These are phyloP conservation scores for Scytalopus superciliaris DNA, from an alignment of 2,113 vertebrate genomes.

Conservation along the genomic window DNA sequence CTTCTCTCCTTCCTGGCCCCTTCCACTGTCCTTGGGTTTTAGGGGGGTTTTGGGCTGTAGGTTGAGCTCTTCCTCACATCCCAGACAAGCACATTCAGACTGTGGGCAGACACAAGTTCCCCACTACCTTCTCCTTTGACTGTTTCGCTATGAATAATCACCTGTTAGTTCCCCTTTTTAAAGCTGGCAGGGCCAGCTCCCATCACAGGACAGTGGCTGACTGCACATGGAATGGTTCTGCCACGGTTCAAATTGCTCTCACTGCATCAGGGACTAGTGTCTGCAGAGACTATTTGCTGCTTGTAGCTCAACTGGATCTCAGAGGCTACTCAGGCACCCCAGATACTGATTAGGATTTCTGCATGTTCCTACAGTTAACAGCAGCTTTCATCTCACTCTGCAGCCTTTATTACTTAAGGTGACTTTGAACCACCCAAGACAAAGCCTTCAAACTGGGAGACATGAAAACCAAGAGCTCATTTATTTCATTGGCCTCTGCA, in stretches of 20 bases:
- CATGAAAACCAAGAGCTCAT: not conserved
- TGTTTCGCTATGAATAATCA: conserved; percentile 26
- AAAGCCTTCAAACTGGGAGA: not conserved
- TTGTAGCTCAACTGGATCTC: not conserved
- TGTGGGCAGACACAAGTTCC: conserved; percentile 5
- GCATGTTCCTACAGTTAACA: not conserved
- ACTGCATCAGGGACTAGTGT: not conserved
- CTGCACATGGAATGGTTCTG: not conserved
- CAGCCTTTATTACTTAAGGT: not conserved
- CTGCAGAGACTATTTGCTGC: not conserved
- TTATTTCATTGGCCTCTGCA: not conserved
- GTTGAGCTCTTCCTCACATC: not conserved
- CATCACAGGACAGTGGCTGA: not conserved
- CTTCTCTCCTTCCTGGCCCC: not conserved
- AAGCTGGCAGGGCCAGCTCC: not conserved
- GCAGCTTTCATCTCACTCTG: not conserved
- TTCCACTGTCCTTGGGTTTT: accelerated
- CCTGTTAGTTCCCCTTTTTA: not conserved
- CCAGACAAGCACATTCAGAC: not conserved
- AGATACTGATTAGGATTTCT: not conserved
- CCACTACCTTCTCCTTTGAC: not conserved
- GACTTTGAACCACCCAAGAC: not conserved
- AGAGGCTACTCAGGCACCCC: not conserved
- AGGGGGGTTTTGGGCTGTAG: not conserved
- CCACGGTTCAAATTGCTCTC: not conserved